Evolutionary conservation across 2,888 invertebrate species (phyloP).

Genomic region (Pachydiplax longipennis): DNA sequence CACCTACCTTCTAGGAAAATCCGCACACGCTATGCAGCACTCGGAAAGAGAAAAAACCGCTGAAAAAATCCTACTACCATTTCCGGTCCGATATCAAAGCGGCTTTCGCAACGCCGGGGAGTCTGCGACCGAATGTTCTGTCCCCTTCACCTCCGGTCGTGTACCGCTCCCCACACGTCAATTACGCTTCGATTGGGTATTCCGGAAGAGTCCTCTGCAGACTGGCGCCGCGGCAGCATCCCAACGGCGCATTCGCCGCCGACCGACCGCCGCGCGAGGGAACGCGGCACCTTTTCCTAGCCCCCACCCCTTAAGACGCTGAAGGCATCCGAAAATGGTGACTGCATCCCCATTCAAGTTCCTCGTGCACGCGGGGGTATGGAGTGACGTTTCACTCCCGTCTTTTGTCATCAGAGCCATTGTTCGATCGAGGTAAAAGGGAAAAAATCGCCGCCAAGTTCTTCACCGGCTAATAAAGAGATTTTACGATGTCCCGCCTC

Average conservation of each 20-base stretch:
- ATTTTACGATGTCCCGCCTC: too few species aligned
- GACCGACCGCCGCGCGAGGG: background rate
- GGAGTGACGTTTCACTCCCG: background rate
- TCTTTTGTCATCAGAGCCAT: constrained; percentile 3
- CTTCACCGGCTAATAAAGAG: too few species aligned
- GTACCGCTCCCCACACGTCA: background rate
- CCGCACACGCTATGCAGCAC: background rate
- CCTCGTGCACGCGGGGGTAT: background rate
- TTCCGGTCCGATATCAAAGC: constrained; percentile 15
- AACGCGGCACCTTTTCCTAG: background rate
- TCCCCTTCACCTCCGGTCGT: background rate
- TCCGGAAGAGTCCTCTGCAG: background rate
- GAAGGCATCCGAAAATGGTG: background rate
- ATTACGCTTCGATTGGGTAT: constrained; percentile 22
- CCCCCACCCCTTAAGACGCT: background rate
- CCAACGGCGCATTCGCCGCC: background rate
- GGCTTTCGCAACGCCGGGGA: background rate
- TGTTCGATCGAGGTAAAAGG: too few species aligned
- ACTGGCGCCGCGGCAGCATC: background rate
- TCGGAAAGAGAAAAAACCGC: background rate
- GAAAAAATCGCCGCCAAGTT: too few species aligned
- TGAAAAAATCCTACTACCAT: background rate
- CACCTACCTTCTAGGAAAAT: background rate
- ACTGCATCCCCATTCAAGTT: background rate
- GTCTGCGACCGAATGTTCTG: background rate